A percentile compares a stretch with the other conserved stretches of the same genome.
These are phyloP conservation scores for Anorthoa munda DNA, from an alignment of 2,888 invertebrate species.

Conservation along the genomic window DNA sequence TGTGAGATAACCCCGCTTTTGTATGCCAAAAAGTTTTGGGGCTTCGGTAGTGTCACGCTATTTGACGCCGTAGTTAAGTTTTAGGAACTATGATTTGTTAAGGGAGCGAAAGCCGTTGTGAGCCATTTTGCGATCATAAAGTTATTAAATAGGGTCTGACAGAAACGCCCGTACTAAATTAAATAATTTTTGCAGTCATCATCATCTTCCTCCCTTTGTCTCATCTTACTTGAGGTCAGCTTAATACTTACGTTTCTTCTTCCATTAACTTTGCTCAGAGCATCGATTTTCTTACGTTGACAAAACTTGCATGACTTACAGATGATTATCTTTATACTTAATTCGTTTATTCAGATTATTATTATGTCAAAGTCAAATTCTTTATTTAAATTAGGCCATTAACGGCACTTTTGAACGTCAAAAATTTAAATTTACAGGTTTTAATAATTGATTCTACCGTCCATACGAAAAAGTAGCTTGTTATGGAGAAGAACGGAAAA, in stretches of 20 bases:
- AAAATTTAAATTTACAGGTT: too few relatives aligned
- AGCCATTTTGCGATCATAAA: constrained; percentile 9
- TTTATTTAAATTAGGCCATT: too few relatives aligned
- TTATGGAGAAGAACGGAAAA: too few relatives aligned
- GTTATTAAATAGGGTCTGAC: neutral
- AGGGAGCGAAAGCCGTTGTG: neutral
- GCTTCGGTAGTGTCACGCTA: constrained; percentile 14
- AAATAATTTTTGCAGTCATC: neutral
- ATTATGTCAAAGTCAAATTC: too few relatives aligned
- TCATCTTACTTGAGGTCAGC: neutral
- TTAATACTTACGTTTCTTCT: neutral
- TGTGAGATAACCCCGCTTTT: constrained; percentile 59
- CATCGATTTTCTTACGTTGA: neutral
- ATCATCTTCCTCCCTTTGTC: neutral
- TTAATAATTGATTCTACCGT: too few relatives aligned
- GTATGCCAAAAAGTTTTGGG: constrained; percentile 49
- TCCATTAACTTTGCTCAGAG: neutral
- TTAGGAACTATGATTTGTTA: constrained; percentile 26
- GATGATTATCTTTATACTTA: neutral
- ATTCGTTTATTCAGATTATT: neutral
- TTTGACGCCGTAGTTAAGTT: constrained; percentile 27
- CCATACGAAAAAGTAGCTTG: too few relatives aligned
- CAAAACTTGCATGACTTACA: neutral
- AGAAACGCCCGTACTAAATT: neutral
- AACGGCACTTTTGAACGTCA: too few relatives aligned